Conservation (phyloP, 2,888 invertebrate genomes). For the Congeria kusceri region DNA sequence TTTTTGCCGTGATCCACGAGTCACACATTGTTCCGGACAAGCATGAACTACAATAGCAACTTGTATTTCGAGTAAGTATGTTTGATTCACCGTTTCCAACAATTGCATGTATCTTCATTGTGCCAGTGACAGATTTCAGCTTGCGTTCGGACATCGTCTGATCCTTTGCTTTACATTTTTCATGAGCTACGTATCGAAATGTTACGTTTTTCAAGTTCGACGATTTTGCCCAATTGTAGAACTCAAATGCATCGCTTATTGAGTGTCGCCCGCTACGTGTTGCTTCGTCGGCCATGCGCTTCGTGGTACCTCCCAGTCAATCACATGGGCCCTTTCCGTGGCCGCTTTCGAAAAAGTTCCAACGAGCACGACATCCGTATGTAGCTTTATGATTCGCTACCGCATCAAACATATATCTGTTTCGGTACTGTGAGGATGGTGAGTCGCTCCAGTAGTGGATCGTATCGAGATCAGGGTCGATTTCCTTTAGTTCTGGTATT, state of each 20-base stretch:
- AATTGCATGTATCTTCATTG: constrained; percentile 33
- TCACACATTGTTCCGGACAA: too few relatives aligned
- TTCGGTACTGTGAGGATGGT: constrained; percentile 54
- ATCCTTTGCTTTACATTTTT: neutral
- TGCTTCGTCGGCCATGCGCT: constrained; percentile 23
- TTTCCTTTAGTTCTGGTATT: constrained; percentile 39
- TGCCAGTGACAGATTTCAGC: constrained; percentile 9
- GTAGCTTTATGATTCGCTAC: constrained; percentile 21
- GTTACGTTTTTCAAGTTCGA: constrained; percentile 9
- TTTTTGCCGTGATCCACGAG: too few relatives aligned
- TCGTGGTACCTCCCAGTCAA: neutral
- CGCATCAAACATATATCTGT: constrained; percentile 47
- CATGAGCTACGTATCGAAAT: neutral
- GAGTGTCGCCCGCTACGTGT: constrained; percentile 1
- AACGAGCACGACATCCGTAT: neutral
- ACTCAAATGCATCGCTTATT: constrained; percentile 25
- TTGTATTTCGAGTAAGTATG: neutral
- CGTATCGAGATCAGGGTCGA: neutral
- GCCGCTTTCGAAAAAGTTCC: constrained; percentile 31
- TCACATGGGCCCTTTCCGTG: constrained; percentile 12
- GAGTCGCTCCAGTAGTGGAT: constrained; percentile 43
- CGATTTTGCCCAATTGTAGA: constrained; percentile 13
- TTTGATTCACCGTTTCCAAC: constrained; percentile 12
- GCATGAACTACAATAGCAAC: too few relatives aligned
- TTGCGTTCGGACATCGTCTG: neutral